Evolutionary conservation across 2,888 invertebrate species (phyloP), one percentile per base, ranked within the genome.

Genomic region (Xanthostigma xanthostigma): DNA sequence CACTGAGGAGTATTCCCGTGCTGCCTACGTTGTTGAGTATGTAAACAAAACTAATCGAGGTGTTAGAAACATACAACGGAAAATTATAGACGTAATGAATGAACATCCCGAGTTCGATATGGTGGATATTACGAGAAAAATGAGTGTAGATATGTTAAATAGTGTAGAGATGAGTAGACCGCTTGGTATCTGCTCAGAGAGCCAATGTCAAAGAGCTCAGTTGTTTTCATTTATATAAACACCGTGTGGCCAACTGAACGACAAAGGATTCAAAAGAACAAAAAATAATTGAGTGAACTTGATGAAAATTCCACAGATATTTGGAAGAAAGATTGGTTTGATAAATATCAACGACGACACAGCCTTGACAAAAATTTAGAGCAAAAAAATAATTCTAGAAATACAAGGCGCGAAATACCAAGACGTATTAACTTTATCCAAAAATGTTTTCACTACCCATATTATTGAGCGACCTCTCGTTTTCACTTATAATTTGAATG

Each of bases 251-350:
- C 67, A 0, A 43, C 55, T 38, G 66, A 68, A 52, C 57, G 68
- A 46, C 61, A 59, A 40, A 52, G 62, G 49, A 58, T 59, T 46
- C 56, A 50, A 53, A 64, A 57, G 58, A 62, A 56, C 52, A 53
- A 54, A 44, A 59, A 56, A 57, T 60, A 60, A 59, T 57, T 57
- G 55, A 58, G 57, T 50, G 58, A 51, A 27, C 45, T 63, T 44
- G 60, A 57, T 41, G 63, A 55, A 3, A 4, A 17, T 3, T 2
- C 2, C 17, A 64, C 62, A 55, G 58, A 69, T 49, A 54, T 68
- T 36, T 67, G 66, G 65, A 65, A 60, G 49, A 61, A 64, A 50
- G 62, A 66, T 56, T 63, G 62, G 55, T 60, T 66, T 44, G 62
- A 65, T 45, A 63, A 62, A 46, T 68, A 68, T 53, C 59, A 67